Evolutionary conservation across 2,113 vertebrate genomes (phyloP), one percentile per base, ranked within the genome.

Genomic region (Pelecanus crispus): DNA sequence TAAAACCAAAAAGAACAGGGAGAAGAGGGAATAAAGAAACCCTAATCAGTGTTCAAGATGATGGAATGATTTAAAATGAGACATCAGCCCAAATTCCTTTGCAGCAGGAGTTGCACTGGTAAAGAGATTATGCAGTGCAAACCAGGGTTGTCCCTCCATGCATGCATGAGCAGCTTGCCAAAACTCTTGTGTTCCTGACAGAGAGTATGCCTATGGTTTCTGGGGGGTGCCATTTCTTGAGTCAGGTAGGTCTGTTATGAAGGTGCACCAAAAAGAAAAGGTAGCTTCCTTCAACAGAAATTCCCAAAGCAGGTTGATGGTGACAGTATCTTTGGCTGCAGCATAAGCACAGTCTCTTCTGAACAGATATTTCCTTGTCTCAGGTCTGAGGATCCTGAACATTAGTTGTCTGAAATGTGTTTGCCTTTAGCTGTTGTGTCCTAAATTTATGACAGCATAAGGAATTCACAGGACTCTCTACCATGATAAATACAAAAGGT

Each of bases 251-350:
- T 42, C 58, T 92, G 25, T n/a, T 52, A 42, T 6, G 34, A 88
- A 85, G 56, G 32, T 10, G n/a, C 32, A 40, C 2, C 24, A 40
- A 9, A 55, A 44, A 32, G 17, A 16, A 45, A 52, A 47, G 36
- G 13, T 42, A 10, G 2, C 36, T 45, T 56, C 34, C 34, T 15
- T 13, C 16, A 24, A 1, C 25, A 63, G 38, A 32, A 75, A 8
- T 20, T 45, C 42, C 18, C 26, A 29, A 25, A 44, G n/a, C 16
- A 45, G 13, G 28, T 24, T 62, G 55, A 4, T 15, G 19, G 9
- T 22, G 50, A 17, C 36, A 45, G 0, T 2, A 32, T 7, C 38
- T 45, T 21, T 47, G 59, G 17, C 36, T 6, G 2, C 0, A 1
- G 19, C 61, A 12, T n/a, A 13, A 9, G 10, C 5, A 14, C 1